A percentile compares a stretch with the other conserved stretches of the same genome.
Evolutionary conservation across 1,140 invertebrate genomes (phyloP).

Genomic region (Drosophila murphyi): DNA sequence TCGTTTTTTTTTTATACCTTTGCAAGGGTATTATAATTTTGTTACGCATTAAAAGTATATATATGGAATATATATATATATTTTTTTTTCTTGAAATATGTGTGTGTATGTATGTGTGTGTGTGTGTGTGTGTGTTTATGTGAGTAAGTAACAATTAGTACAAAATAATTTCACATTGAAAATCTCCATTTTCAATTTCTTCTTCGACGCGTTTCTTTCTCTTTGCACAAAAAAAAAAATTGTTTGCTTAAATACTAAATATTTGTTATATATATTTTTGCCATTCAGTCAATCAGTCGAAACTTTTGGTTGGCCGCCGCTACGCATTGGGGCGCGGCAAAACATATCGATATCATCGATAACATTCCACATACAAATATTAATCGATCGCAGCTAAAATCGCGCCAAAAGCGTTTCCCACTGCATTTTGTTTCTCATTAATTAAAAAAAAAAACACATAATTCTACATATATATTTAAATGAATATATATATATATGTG

Average conservation of each 20-base stretch:
- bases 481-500: slow-evolving; percentile 33
- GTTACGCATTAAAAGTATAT: slow-evolving; percentile 27
- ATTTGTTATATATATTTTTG: slow-evolving; percentile 68
- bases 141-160: slow-evolving; percentile 78
- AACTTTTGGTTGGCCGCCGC: slow-evolving; percentile 74
- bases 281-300: slow-evolving; percentile 85
- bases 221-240: slow-evolving; percentile 56
- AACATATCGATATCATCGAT: slow-evolving; percentile 25
- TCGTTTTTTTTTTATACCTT: slow-evolving; percentile 13
- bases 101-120: slow-evolving; percentile 33
- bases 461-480: slow-evolving; percentile 38
- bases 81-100: slow-evolving; percentile 40
- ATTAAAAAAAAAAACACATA: slow-evolving; percentile 56
- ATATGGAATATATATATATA: slow-evolving; percentile 22
- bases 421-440: slow-evolving; percentile 80
- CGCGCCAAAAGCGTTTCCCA: slow-evolving; percentile 76
- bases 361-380: slow-evolving; percentile 45
- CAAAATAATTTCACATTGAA: slow-evolving; percentile 78
- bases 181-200: slow-evolving; percentile 50
- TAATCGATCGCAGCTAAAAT: slow-evolving; percentile 48
- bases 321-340: slow-evolving; percentile 5
- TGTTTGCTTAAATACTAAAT: slow-evolving; percentile 58
- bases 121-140: slow-evolving; percentile 43
- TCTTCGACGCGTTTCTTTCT: slow-evolving; percentile 13
- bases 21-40: slow-evolving; percentile 14